These are phyloP conservation scores for rabbit (Oryctolagus cuniculus) DNA, from an alignment of 2,113 vertebrate genomes.

Conservation along the genomic window DNA sequence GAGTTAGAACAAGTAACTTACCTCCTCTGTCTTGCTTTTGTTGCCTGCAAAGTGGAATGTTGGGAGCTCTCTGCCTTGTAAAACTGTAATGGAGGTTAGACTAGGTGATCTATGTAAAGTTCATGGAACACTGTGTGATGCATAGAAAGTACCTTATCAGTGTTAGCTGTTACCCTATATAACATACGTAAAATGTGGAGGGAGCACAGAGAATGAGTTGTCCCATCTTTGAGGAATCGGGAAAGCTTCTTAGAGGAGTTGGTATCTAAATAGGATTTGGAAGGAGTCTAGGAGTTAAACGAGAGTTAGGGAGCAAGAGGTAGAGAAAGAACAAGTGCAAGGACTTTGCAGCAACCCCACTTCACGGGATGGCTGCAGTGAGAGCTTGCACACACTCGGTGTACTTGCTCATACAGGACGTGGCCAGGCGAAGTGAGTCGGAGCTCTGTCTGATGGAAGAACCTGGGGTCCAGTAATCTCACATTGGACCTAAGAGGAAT, in stretches of 20 bases:
- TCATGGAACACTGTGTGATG: not conserved
- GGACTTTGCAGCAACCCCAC: not conserved
- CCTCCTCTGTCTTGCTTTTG: not conserved
- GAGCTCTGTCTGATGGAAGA: not conserved
- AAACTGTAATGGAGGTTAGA: not conserved
- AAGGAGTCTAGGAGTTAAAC: not conserved
- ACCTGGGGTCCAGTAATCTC: not conserved
- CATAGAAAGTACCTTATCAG: not conserved
- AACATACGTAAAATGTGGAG: not conserved
- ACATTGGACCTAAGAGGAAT: too few species aligned
- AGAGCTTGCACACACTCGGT: not conserved
- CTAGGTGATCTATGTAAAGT: not conserved
- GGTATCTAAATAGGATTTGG: not conserved
- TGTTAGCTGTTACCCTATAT: not conserved
- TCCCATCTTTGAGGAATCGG: not conserved
- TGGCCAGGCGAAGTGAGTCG: not conserved
- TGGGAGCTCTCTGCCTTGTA: not conserved
- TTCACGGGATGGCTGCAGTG: not conserved
- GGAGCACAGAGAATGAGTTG: not conserved
- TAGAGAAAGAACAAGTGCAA: not conserved
- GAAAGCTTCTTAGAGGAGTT: conserved; percentile 4
- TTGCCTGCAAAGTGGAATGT: not conserved
- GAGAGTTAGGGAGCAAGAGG: not conserved
- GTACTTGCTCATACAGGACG: not conserved
- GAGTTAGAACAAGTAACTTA: not conserved